Conservation (phyloP, 2,797 vertebrate species). For the Mergus octosetaceus region DNA sequence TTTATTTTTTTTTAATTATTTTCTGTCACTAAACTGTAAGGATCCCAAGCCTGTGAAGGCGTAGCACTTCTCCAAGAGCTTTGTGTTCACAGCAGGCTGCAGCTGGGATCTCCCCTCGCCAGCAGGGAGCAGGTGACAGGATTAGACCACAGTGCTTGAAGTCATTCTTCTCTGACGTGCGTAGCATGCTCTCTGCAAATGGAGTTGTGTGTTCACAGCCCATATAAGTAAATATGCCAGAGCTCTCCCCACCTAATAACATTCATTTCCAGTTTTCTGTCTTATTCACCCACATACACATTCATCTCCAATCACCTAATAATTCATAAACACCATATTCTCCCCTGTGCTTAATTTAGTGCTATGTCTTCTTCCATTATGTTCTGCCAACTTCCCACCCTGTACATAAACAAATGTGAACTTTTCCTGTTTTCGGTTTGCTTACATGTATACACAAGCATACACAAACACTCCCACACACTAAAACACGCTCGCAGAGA, state of each 20-base stretch:
- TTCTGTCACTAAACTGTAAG: background rate
- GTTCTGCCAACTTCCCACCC: background rate
- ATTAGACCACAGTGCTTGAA: background rate
- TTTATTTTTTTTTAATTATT: too few species aligned
- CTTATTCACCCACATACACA: background rate
- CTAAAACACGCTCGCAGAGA: background rate
- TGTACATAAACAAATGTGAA: background rate
- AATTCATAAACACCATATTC: background rate
- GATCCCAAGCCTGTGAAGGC: background rate
- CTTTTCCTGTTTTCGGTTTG: background rate
- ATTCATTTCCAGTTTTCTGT: conserved; percentile 20
- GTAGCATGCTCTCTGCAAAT: background rate
- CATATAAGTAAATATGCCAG: background rate
- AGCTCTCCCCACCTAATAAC: background rate
- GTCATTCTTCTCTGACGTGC: background rate
- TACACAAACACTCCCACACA: background rate
- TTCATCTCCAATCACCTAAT: background rate
- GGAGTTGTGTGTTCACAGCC: background rate
- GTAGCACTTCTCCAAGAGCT: background rate
- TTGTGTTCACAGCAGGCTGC: background rate
- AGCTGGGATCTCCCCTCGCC: background rate
- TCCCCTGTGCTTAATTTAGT: background rate
- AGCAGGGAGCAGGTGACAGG: background rate
- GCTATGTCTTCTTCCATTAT: background rate
- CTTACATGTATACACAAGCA: background rate